A percentile compares a stretch with the other conserved stretches of the same genome.
These are phyloP conservation scores for Schizopygopsis pylzovi DNA, from an alignment of 2,797 vertebrate species.

Conservation along the genomic window DNA sequence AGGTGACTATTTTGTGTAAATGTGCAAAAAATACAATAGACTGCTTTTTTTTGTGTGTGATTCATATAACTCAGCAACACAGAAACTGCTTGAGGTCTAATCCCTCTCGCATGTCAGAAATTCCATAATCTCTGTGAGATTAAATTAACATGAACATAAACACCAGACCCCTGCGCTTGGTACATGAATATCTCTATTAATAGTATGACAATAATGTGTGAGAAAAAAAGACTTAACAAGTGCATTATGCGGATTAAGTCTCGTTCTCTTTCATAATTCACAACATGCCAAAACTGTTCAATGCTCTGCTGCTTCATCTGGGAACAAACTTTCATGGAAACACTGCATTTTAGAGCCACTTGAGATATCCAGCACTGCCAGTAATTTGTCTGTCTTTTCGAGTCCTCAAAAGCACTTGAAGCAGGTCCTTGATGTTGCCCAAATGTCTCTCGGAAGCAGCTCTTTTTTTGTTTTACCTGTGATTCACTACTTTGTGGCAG, in stretches of 20 bases:
- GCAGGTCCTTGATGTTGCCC: constrained; percentile 52
- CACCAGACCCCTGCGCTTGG: constrained; percentile 45
- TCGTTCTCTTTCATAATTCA: constrained; percentile 2
- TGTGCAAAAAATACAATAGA: constrained; percentile 1
- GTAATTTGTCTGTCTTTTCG: constrained; percentile 36
- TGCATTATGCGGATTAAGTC: neutral
- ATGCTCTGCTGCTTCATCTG: constrained; percentile 24
- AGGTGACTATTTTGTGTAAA: neutral
- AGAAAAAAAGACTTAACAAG: constrained; percentile 1
- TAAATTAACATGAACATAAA: constrained; percentile 64
- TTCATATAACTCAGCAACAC: no score
- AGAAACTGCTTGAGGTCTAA: constrained; percentile 51
- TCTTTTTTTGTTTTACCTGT: constrained; percentile 42
- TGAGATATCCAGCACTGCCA: constrained; percentile 24
- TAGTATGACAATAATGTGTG: constrained; percentile 2
- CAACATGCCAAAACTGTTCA: constrained; percentile 21
- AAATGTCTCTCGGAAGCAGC: constrained; percentile 51
- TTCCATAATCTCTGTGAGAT: constrained; percentile 54
- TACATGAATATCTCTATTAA: constrained; percentile 15
- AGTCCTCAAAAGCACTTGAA: constrained; percentile 33
- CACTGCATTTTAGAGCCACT: constrained; percentile 32
- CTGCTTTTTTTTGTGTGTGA: neutral
- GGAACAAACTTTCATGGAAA: neutral
- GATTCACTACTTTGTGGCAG: constrained; percentile 52
- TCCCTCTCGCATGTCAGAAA: constrained; percentile 61